These are phyloP conservation scores for Harmothoe impar DNA, from an alignment of 2,888 invertebrate species.

Conservation along the genomic window DNA sequence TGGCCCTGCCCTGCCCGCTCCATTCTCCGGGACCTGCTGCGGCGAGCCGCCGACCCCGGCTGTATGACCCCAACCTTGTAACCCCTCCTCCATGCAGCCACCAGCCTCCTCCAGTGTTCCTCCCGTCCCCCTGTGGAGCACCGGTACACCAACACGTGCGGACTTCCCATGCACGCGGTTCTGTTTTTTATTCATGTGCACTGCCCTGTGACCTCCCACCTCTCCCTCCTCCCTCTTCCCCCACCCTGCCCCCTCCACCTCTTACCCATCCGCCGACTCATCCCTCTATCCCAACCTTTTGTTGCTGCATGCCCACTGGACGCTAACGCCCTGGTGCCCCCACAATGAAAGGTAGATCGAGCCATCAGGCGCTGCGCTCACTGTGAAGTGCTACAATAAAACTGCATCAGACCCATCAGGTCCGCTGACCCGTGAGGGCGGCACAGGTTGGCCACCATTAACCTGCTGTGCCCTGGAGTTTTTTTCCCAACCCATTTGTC, in stretches of 20 bases:
- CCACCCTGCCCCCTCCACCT: not conserved
- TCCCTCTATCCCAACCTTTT: not conserved
- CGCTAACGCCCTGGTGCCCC: not conserved
- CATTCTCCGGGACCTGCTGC: not conserved
- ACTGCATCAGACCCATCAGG: slow-evolving; percentile 50
- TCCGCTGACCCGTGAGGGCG: slow-evolving; percentile 41
- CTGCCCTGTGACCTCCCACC: slow-evolving; percentile 14
- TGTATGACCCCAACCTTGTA: not conserved
- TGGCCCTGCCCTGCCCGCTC: not conserved
- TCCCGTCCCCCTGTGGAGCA: not conserved
- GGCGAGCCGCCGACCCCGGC: not conserved
- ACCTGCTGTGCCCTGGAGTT: slow-evolving; percentile 51
- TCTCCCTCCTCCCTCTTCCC: not conserved
- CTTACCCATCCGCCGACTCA: too few relatives aligned
- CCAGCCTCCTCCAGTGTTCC: not conserved
- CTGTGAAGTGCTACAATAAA: slow-evolving; percentile 55
- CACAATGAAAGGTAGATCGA: slow-evolving; percentile 26
- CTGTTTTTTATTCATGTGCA: slow-evolving; percentile 53
- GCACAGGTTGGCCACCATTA: slow-evolving; percentile 44
- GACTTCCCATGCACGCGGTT: slow-evolving; percentile 17
- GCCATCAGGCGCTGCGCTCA: slow-evolving; percentile 14
- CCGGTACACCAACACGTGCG: slow-evolving; percentile 23
- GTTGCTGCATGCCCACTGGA: not conserved
- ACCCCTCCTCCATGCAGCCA: not conserved
- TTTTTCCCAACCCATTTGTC: slow-evolving; percentile 23